Percentiles rank a stretch among this genome's conserved stretches.
Evolutionary conservation across 2,888 invertebrate species (phyloP).

Genomic region (Cephus nigrinus): DNA sequence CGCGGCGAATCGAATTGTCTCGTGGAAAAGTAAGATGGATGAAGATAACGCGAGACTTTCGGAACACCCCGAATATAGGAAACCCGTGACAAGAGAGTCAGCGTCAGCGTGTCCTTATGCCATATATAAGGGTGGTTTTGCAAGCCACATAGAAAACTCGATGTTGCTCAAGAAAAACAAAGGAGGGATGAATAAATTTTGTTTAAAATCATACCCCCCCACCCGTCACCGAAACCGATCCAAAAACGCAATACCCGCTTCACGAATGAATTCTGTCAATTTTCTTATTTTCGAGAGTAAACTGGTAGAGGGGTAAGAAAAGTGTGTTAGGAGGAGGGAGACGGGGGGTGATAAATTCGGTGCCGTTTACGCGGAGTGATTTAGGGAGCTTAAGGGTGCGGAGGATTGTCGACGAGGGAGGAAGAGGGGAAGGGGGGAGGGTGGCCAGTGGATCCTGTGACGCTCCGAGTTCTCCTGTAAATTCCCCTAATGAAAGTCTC

Average conservation of each 20-base stretch:
- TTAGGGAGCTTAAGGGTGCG: constrained; percentile 39
- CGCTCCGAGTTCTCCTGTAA: constrained; percentile 52
- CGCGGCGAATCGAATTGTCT: constrained; percentile 4
- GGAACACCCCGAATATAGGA: not conserved
- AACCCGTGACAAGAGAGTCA: not conserved
- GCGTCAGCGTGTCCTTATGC: not conserved
- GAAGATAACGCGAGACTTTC: not conserved
- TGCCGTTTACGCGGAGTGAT: constrained; percentile 55
- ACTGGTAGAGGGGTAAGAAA: not conserved
- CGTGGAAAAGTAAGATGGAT: constrained; percentile 2
- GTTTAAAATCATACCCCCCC: not conserved
- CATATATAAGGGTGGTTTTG: not conserved
- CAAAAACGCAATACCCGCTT: not conserved
- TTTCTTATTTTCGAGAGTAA: constrained; percentile 37
- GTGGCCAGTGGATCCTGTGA: constrained; percentile 26
- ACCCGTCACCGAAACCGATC: not conserved
- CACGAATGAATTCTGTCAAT: constrained; percentile 33
- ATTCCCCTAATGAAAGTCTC: constrained; percentile 64
- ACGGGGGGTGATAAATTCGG: constrained; percentile 52
- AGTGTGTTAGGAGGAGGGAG: constrained; percentile 23
- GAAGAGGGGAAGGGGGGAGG: constrained; percentile 7
- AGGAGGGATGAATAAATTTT: not conserved
- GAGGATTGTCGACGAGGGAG: constrained; percentile 21
- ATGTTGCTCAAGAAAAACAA: not conserved
- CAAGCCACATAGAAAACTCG: not conserved